These are phyloP conservation scores for Hylaea fasciaria DNA, from an alignment of 2,888 invertebrate species.

Conservation along the genomic window DNA sequence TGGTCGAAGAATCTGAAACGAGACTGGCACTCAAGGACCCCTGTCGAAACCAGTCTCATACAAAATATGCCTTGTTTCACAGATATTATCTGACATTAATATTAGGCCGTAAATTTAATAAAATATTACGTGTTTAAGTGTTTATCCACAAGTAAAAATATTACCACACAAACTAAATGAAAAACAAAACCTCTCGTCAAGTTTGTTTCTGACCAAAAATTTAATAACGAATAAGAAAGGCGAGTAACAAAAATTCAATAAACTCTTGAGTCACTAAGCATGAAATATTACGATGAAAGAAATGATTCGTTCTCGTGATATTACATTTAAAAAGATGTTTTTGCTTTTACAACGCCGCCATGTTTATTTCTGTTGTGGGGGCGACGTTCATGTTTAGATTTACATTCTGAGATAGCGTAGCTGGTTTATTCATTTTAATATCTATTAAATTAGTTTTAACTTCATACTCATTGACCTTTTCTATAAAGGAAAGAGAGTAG, in stretches of 20 bases:
- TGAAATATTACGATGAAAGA: conserved; percentile 28
- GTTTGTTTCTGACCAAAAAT: conserved; percentile 18
- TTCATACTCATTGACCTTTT: too few species aligned
- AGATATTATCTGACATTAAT: too few species aligned
- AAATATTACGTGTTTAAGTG: neutral
- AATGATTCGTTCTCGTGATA: conserved; percentile 31
- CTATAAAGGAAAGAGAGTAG: too few species aligned
- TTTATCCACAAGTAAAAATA: neutral
- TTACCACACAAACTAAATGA: conserved; percentile 8
- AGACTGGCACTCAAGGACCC: too few species aligned
- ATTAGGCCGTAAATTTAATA: too few species aligned
- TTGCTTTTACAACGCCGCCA: conserved; percentile 20
- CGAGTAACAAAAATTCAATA: conserved; percentile 32
- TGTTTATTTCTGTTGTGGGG: conserved; percentile 9
- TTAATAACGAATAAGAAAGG: conserved; percentile 29
- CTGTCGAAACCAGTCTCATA: too few species aligned
- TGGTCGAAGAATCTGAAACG: too few species aligned
- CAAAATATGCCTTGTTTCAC: too few species aligned
- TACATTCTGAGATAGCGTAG: conserved; percentile 2
- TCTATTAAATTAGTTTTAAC: neutral
- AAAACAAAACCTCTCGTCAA: conserved; percentile 17
- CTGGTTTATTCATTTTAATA: neutral
- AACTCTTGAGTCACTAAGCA: conserved; percentile 31
- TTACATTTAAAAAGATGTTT: conserved; percentile 31
- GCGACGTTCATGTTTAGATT: conserved; percentile 6